Conservation (phyloP, 2,797 vertebrate species). For the Lophotriccus pileatus region DNA sequence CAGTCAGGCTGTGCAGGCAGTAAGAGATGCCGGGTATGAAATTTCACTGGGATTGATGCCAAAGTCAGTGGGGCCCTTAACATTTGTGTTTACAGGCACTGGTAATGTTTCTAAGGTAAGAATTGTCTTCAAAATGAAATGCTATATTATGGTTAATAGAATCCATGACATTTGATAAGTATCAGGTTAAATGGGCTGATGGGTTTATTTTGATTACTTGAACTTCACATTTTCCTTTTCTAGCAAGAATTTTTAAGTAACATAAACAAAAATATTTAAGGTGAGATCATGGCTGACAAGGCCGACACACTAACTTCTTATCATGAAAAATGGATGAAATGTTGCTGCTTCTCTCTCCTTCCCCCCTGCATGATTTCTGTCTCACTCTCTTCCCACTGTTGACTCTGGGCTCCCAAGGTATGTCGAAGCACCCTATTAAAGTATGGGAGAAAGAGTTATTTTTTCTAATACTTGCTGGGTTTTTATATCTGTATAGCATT, state of each 20-base stretch:
- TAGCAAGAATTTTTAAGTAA: not conserved
- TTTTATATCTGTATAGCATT: not conserved
- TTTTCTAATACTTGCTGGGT: not conserved
- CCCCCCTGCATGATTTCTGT: not conserved
- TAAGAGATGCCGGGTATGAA: slow-evolving; percentile 96
- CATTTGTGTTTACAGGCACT: slow-evolving; percentile 96
- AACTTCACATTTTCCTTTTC: not conserved
- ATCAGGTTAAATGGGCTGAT: not conserved
- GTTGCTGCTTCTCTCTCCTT: not conserved
- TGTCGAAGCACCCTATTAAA: not conserved
- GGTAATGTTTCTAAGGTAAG: slow-evolving; percentile 97
- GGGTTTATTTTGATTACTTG: not conserved
- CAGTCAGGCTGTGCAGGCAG: slow-evolving; percentile 94
- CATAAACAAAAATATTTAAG: not conserved
- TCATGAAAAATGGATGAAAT: not conserved
- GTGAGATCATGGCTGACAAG: not conserved
- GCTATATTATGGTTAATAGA: not conserved
- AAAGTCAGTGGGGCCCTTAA: slow-evolving; percentile 92
- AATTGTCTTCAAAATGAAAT: not conserved
- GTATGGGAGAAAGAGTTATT: not conserved
- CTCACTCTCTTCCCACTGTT: not conserved
- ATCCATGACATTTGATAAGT: not conserved
- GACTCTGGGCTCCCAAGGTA: not conserved
- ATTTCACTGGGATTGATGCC: slow-evolving; percentile 96
- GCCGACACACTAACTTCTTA: not conserved